Evolutionary conservation across 2,888 invertebrate genomes (phyloP).

Genomic region (Microctonus brassicae): DNA sequence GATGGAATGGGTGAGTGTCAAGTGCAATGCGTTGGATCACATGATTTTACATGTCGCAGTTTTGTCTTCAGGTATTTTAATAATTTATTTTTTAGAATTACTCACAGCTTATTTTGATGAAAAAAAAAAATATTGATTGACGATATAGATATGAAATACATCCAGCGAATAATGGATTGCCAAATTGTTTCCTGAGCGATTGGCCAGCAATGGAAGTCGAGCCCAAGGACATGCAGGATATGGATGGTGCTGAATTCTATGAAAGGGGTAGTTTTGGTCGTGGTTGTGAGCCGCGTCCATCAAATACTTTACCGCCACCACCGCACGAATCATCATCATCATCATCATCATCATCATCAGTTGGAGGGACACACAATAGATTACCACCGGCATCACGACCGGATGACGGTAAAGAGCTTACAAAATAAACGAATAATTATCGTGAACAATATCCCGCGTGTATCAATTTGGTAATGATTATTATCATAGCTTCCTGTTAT

Average conservation of each 20-base stretch:
- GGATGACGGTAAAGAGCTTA: constrained; percentile 50
- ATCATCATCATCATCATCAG: constrained; percentile 18
- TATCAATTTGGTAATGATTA: constrained; percentile 29
- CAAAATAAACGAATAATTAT: constrained; percentile 4
- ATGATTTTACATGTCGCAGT: constrained; percentile 82
- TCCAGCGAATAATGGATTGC: constrained; percentile 52
- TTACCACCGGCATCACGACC: constrained; percentile 22
- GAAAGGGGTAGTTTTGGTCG: constrained; percentile 86
- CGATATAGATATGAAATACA: constrained; percentile 76
- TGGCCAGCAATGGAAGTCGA: constrained; percentile 79
- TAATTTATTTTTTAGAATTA: constrained; percentile 12
- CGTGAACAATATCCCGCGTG: background rate
- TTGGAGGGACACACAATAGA: background rate
- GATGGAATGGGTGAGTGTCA: constrained; percentile 83
- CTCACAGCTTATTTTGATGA: background rate
- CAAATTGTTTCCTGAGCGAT: constrained; percentile 85
- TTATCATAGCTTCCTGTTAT: constrained; percentile 77
- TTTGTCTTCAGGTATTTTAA: constrained; percentile 79
- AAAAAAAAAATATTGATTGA: background rate
- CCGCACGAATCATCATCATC: too few relatives aligned
- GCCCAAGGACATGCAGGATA: constrained; percentile 73
- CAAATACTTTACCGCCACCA: constrained; percentile 56
- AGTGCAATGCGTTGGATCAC: constrained; percentile 81
- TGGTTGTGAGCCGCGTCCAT: constrained; percentile 81
- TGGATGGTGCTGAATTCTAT: constrained; percentile 80